A percentile compares a stretch with the other conserved stretches of the same genome.
phyloP scores from a whole-genome alignment of 2,888 invertebrate genomes.

The Fragum sueziense region DNA sequence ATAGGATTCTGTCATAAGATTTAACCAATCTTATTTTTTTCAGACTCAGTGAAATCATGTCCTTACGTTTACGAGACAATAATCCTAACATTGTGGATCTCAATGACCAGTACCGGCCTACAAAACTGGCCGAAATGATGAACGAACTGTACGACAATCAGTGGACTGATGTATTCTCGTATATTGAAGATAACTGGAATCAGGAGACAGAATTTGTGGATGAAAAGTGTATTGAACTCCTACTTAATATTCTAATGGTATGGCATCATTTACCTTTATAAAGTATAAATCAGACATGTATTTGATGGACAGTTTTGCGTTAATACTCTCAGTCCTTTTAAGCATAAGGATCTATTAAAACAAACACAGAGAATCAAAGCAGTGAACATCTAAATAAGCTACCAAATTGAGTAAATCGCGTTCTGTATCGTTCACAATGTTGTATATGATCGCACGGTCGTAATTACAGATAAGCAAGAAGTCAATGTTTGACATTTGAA shows the following conservation, averaged over 20 bases:
- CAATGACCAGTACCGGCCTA: conserved; percentile 5
- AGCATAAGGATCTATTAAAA: no score
- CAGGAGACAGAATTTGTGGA: not conserved
- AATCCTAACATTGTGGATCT: conserved; percentile 18
- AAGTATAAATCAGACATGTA: no score
- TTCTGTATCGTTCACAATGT: no score
- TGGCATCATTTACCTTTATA: no score
- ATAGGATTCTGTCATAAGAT: not conserved
- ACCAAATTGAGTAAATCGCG: no score
- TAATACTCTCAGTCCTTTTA: no score
- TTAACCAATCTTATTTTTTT: not conserved
- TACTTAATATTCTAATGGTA: conserved; percentile 12
- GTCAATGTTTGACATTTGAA: no score
- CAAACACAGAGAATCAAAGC: no score
- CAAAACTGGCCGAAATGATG: conserved; percentile 8
- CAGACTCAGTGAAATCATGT: conserved; percentile 11
- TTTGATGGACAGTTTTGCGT: no score
- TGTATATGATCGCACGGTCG: no score
- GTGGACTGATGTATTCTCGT: conserved; percentile 14
- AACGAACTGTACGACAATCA: conserved; percentile 17
- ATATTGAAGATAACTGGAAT: conserved; percentile 5
- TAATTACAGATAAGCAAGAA: no score
- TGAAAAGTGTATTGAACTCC: not conserved
- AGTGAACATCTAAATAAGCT: no score
- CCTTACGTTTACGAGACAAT: not conserved